These are phyloP conservation scores for Diplodus sargus DNA, from an alignment of 2,797 vertebrate genomes.

Conservation along the genomic window DNA sequence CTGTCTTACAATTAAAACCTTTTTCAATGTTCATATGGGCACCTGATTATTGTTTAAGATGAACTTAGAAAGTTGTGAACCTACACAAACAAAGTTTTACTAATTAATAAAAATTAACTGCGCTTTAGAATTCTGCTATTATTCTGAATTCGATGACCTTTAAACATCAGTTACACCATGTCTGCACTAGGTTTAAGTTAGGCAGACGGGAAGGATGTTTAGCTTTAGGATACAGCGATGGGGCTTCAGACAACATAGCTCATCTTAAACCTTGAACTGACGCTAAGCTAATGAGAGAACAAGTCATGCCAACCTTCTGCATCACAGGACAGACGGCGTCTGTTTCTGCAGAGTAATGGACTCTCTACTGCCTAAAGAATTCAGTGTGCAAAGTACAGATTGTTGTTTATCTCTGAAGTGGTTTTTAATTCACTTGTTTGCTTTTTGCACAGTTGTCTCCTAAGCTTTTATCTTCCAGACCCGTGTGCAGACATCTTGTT, in stretches of 20 bases:
- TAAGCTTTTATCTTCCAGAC: constrained; percentile 16
- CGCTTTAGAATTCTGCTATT: background rate
- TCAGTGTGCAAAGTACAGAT: background rate
- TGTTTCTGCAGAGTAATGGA: background rate
- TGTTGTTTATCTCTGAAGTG: constrained; percentile 27
- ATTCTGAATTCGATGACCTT: background rate
- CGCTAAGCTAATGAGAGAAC: background rate
- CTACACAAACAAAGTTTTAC: background rate
- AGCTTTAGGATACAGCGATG: background rate
- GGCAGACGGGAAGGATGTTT: background rate
- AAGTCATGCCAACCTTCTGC: background rate
- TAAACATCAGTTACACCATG: background rate
- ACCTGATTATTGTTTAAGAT: background rate
- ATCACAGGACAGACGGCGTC: background rate
- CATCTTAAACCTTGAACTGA: background rate
- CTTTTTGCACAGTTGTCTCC: constrained; percentile 5
- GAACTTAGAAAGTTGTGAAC: too few species aligned
- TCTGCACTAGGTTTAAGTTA: background rate
- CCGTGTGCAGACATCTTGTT: constrained; percentile 37
- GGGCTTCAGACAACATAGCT: background rate
- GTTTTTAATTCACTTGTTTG: constrained; percentile 9
- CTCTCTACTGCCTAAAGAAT: background rate
- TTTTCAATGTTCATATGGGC: background rate
- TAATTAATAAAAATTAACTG: background rate
- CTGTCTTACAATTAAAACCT: background rate